phyloP scores from a whole-genome alignment of 2,797 vertebrate species.

The Jordanella pulchra region DNA sequence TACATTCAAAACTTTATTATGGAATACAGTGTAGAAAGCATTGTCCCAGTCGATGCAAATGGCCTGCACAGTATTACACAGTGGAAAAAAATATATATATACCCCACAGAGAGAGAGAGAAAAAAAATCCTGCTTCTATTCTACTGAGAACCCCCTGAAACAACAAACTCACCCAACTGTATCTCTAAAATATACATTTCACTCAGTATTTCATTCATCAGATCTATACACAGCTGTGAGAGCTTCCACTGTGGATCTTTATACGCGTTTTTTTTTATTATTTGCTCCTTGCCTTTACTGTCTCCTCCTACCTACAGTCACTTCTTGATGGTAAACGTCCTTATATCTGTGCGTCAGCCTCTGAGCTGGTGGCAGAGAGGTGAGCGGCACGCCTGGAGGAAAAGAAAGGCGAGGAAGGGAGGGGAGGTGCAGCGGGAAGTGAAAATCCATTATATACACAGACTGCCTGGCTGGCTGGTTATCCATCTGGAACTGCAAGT shows the following conservation, averaged over 20 bases:
- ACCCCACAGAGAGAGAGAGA: constrained; percentile 66
- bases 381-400: constrained; percentile 52
- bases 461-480: constrained; percentile 54
- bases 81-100: constrained; percentile 70
- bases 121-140: constrained; percentile 69
- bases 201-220: constrained; percentile 11
- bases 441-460: constrained; percentile 65
- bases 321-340: constrained; percentile 20
- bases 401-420: constrained; percentile 28
- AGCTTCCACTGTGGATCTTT: constrained; percentile 26
- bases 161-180: constrained; percentile 45
- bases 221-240: constrained; percentile 14
- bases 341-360: constrained; percentile 30
- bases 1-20: constrained; percentile 98
- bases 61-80: constrained; percentile 90
- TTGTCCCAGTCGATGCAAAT: constrained; percentile 93
- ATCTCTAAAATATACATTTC: constrained; percentile 43
- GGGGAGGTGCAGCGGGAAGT: constrained; percentile 17
- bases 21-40: constrained; percentile 99
- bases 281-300: not conserved
- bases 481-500: constrained; percentile 68
- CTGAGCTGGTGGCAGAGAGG: constrained; percentile 43
- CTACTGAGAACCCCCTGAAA: constrained; percentile 55
- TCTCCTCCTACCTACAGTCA: constrained; percentile 1
- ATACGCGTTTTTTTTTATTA: constrained; percentile 2